Conservation (phyloP, 2,113 vertebrate genomes). For the Pao palembangensis region DNA sequence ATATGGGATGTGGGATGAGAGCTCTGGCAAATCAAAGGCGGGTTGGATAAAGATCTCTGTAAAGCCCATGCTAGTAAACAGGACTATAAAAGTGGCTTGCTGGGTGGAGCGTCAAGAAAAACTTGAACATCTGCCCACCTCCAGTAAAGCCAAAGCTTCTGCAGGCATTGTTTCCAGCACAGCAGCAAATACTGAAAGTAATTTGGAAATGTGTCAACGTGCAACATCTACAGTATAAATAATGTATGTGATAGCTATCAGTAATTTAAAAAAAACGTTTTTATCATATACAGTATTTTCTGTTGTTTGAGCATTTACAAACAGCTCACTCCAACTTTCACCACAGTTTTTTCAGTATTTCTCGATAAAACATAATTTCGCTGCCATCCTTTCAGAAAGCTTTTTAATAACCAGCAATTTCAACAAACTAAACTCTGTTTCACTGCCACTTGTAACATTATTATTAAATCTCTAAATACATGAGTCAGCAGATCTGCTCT, state of each 20-base stretch:
- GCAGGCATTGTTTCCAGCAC: constrained; percentile 55
- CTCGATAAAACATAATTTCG: constrained; percentile 24
- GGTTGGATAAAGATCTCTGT: constrained; percentile 77
- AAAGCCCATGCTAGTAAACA: constrained; percentile 75
- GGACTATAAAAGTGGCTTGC: constrained; percentile 71
- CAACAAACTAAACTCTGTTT: constrained; percentile 10
- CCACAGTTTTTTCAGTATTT: constrained; percentile 12
- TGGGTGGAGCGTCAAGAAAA: constrained; percentile 70
- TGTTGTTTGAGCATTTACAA: not conserved
- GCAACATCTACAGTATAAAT: too few species aligned
- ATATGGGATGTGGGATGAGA: constrained; percentile 77
- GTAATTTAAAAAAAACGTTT: constrained; percentile 33
- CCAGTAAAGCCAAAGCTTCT: constrained; percentile 68
- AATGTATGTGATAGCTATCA: constrained; percentile 39
- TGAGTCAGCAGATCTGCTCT: constrained; percentile 47
- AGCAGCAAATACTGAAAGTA: constrained; percentile 17
- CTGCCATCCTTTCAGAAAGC: constrained; percentile 34
- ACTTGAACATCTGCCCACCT: constrained; percentile 72
- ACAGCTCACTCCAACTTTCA: not conserved
- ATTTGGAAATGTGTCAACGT: too few species aligned
- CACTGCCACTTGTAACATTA: constrained; percentile 34
- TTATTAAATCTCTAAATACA: constrained; percentile 21
- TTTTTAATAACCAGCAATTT: constrained; percentile 32
- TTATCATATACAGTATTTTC: not conserved
- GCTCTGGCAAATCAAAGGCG: constrained; percentile 75